Conservation (phyloP, 1,140 invertebrate species). For the Papilio aristodemus region DNA sequence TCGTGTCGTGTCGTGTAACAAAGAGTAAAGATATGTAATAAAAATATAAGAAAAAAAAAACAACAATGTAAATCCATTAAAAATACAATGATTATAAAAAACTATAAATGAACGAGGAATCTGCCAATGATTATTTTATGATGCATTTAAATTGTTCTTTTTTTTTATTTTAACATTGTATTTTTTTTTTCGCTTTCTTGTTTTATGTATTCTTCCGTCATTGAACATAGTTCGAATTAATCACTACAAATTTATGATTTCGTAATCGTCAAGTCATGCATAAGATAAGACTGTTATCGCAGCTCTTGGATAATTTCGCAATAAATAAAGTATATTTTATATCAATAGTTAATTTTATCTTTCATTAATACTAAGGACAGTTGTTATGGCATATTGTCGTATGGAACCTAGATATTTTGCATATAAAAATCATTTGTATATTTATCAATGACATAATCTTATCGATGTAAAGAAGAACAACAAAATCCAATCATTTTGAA, state of each 20-base stretch:
- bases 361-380: conserved; percentile 22
- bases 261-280: conserved; percentile 13
- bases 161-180: background rate
- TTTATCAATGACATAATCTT: conserved; percentile 16
- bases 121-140: background rate
- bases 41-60: background rate
- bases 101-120: background rate
- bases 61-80: background rate
- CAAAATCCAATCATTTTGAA: background rate
- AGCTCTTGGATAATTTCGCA: conserved; percentile 13
- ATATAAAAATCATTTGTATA: background rate
- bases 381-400: background rate
- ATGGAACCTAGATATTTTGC: background rate
- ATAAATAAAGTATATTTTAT: conserved; percentile 23
- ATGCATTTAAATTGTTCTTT: background rate
- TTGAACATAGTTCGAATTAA: conserved; percentile 7
- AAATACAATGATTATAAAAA: background rate
- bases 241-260: conserved; percentile 13
- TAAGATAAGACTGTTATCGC: conserved; percentile 20
- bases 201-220: background rate
- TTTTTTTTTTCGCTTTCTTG: background rate
- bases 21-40: background rate
- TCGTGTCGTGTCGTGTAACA: too few relatives aligned
- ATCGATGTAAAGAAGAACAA: background rate
- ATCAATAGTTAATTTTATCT: conserved; percentile 8